Base-by-base conservation (phyloP, 1,140 invertebrate genomes). In the Pseudomyrmex gracilis region DNA sequence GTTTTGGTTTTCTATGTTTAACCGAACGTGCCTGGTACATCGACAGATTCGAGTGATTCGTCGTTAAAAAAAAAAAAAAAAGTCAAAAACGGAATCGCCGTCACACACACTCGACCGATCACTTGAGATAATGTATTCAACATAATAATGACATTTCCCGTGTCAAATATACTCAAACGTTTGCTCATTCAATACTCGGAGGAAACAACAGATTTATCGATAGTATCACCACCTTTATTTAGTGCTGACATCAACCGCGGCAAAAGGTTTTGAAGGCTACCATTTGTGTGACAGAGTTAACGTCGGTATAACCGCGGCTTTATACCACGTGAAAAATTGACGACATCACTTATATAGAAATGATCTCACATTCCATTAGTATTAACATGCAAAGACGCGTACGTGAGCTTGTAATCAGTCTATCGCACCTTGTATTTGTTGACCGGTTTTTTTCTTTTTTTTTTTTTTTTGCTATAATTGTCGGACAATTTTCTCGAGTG, bases 191-290 rank as follows among this genome's bases (percentile, higher is more conserved):
- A 47, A 47, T 57, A 22, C 49, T 57, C 5, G 34, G 34, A 58
- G 66, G 76, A 70, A 80, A 80, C 53, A 68, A 24, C 66, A 58
- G 76, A 90, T 89, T 89, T 89, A 85, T 82, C 74, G 80, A 83
- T 80, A 73, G 64, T 85, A 82, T 91, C 90, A 90, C 82, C 77
- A 74, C 83, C 77, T 90, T 92, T 89, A 92, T 92, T 90, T 89
- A 89, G 84, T 83, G 83, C 68, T 92, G 91, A 92, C 90, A 91
- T 92, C 91, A 92, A 91, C 87, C 51, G 76, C 84, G 47, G 60
- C 87, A 91, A 91, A 89, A 91, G 88, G 83, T 74, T 73, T 57
- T 63, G 88, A 90, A 91, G 91, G 90, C 68, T 91, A 84, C 64
- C 47, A 67, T 70, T 68, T 20, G 66, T 51, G 57, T 57, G 61